Conservation (phyloP, 2,113 vertebrate genomes). For the Stercorarius parasiticus region DNA sequence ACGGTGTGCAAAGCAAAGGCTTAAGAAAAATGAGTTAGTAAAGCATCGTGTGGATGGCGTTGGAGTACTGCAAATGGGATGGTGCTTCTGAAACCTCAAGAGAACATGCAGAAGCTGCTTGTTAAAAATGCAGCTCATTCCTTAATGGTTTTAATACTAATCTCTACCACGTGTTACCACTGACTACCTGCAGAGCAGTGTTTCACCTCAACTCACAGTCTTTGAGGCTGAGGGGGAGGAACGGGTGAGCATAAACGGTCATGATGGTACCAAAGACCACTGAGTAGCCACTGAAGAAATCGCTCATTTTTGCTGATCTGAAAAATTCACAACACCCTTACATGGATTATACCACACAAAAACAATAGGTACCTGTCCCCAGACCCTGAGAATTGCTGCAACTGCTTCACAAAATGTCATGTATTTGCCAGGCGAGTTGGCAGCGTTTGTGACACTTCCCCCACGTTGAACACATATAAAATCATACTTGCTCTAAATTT, state of each 20-base stretch:
- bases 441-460: not conserved
- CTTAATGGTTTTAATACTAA: conserved; percentile 20
- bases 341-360: not conserved
- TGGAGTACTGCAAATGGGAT: not conserved
- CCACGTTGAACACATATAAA: not conserved
- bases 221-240: conserved; percentile 44
- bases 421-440: not conserved
- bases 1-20: conserved; percentile 17
- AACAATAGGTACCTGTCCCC: not conserved
- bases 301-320: conserved; percentile 31
- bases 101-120: conserved; percentile 22
- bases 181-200: conserved; percentile 53
- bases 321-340: conserved; percentile 53
- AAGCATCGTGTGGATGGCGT: not conserved
- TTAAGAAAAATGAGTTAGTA: not conserved
- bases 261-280: conserved; percentile 35
- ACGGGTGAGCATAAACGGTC: conserved; percentile 9
- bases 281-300: conserved; percentile 43
- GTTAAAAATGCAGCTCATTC: conserved; percentile 12
- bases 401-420: not conserved
- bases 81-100: not conserved
- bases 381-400: not conserved
- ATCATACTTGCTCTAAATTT: not conserved
- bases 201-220: conserved; percentile 64
- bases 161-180: conserved; percentile 36